Evolutionary conservation across 2,888 invertebrate species (phyloP).

Genomic region (Dryocosmus kuriphilus): DNA sequence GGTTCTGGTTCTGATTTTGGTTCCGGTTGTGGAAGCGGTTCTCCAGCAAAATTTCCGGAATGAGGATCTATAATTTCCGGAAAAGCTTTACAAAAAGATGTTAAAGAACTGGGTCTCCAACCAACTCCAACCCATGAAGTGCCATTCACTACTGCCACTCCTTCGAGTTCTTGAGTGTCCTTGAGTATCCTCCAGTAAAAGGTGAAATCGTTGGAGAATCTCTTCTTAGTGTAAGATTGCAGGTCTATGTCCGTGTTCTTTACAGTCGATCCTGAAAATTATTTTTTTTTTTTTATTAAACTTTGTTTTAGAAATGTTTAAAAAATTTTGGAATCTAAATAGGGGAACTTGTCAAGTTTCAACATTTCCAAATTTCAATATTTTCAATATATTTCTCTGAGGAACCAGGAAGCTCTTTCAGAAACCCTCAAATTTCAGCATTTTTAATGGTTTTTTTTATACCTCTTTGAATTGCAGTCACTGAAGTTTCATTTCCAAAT

Average conservation of each 20-base stretch:
- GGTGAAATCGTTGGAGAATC: conserved; percentile 86
- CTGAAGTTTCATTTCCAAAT: too few species aligned
- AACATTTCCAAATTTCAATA: too few species aligned
- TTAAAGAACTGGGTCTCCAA: conserved; percentile 91
- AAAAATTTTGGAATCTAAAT: background rate
- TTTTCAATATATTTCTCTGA: too few species aligned
- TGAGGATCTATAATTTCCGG: conserved; percentile 81
- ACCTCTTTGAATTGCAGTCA: too few species aligned
- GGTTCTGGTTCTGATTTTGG: conserved; percentile 73
- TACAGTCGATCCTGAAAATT: conserved; percentile 84
- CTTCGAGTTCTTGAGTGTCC: conserved; percentile 91
- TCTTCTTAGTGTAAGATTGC: conserved; percentile 84
- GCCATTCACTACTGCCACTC: conserved; percentile 92
- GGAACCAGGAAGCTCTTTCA: too few species aligned
- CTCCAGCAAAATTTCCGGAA: conserved; percentile 63
- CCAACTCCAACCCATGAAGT: conserved; percentile 90
- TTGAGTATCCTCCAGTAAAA: conserved; percentile 92
- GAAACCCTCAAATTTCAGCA: too few species aligned
- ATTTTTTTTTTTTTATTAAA: background rate
- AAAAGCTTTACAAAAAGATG: conserved; percentile 88
- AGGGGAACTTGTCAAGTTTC: too few species aligned
- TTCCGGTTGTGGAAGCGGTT: conserved; percentile 77
- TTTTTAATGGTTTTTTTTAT: too few species aligned
- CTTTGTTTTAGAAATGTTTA: background rate
- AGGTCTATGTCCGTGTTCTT: conserved; percentile 87